Evolutionary conservation across 2,113 vertebrate species (phyloP).

Genomic region (Tragelaphus strepsiceros): DNA sequence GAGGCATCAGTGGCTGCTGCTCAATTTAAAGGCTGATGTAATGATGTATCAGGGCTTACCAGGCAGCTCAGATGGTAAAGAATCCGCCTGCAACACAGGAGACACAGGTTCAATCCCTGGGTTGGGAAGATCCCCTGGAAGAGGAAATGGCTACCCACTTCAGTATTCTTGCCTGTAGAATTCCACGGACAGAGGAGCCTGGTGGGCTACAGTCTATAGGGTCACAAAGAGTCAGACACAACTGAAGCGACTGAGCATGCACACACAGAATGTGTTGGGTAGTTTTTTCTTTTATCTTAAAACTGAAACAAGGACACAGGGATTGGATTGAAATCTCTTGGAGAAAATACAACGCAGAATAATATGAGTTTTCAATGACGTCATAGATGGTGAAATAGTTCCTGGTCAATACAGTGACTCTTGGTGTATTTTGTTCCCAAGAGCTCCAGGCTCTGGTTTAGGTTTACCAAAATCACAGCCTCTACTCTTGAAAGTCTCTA

Average conservation of each 20-base stretch:
- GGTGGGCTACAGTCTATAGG: background rate
- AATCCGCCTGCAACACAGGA: background rate
- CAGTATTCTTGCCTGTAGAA: background rate
- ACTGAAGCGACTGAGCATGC: background rate
- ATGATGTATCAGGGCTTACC: background rate
- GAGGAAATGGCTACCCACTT: background rate
- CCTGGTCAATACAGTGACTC: background rate
- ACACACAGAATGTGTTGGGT: background rate
- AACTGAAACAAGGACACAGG: background rate
- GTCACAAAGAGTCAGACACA: background rate
- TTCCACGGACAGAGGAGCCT: background rate
- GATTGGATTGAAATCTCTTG: background rate
- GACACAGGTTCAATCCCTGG: background rate
- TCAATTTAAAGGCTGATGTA: background rate
- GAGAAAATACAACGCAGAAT: constrained; percentile 24
- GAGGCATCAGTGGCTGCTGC: background rate
- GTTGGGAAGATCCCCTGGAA: background rate
- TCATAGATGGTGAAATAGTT: constrained; percentile 16
- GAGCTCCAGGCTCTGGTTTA: constrained; percentile 64
- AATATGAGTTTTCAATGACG: background rate
- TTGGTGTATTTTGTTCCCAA: background rate
- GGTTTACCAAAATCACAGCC: constrained; percentile 67
- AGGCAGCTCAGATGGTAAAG: background rate
- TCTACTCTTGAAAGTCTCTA: constrained; percentile 68
- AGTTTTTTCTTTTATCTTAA: background rate